A percentile compares a stretch with the other conserved stretches of the same genome.
phyloP scores from a whole-genome alignment of 2,113 vertebrate genomes.

The Chlorodrepanis virens region DNA sequence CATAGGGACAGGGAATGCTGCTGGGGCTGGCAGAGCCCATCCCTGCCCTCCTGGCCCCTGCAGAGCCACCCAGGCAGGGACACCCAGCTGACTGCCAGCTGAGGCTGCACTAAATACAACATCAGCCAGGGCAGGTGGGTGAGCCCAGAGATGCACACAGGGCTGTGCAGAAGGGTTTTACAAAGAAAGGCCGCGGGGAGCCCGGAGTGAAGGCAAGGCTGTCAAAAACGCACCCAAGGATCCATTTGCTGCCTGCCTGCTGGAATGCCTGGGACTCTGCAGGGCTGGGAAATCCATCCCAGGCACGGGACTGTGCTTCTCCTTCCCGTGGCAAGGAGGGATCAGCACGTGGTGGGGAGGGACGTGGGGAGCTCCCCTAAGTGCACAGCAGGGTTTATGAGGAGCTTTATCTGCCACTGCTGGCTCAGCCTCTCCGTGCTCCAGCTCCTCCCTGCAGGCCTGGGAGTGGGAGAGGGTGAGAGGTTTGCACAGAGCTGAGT shows the following conservation, averaged over 20 bases:
- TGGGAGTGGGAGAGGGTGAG: no score
- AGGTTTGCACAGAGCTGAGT: no score
- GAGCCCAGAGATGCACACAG: neutral
- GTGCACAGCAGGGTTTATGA: neutral
- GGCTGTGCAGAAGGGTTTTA: neutral
- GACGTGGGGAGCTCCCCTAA: neutral
- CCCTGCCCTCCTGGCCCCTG: neutral
- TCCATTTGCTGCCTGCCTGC: neutral
- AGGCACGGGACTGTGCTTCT: neutral
- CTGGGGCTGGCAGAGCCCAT: neutral
- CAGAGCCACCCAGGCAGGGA: neutral
- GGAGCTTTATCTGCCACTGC: neutral
- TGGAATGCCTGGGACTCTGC: neutral
- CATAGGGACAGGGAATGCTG: neutral
- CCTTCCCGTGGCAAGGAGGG: neutral
- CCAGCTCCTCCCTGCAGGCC: neutral
- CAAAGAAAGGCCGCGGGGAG: neutral
- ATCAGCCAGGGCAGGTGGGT: neutral
- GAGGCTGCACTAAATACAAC: constrained; percentile 50
- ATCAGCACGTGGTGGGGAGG: neutral
- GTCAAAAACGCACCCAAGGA: neutral
- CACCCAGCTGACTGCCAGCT: neutral
- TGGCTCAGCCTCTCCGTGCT: neutral
- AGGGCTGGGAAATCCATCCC: constrained; percentile 31
- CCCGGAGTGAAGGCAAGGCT: neutral